Evolutionary conservation across 2,113 vertebrate species (phyloP).

Genomic region (Opisthocomus hoazin): DNA sequence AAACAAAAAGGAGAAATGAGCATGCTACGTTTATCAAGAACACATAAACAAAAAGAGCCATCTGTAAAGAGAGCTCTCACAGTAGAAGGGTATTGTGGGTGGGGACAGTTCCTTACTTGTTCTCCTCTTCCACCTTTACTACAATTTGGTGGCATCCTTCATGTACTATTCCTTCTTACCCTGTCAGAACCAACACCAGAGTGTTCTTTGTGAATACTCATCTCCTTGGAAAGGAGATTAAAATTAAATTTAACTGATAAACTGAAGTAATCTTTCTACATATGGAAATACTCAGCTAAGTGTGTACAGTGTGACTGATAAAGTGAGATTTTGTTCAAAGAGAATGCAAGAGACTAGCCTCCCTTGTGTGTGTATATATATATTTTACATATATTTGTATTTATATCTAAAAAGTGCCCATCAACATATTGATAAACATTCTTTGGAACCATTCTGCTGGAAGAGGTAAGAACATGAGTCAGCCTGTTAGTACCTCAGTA

Average conservation of each 20-base stretch:
- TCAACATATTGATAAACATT: constrained; percentile 22
- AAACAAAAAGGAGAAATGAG: background rate
- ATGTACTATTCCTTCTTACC: background rate
- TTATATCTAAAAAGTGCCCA: constrained; percentile 24
- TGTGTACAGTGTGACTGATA: background rate
- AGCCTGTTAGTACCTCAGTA: background rate
- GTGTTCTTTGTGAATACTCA: background rate
- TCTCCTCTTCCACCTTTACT: background rate
- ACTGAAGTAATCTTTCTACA: background rate
- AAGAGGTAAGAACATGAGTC: constrained; percentile 8
- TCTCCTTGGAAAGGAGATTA: background rate
- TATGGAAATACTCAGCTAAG: background rate
- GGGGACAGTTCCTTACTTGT: background rate
- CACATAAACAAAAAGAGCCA: background rate
- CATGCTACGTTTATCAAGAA: background rate
- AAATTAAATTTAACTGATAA: background rate
- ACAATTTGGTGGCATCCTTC: background rate
- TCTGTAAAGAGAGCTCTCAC: background rate
- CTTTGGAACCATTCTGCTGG: constrained; percentile 8
- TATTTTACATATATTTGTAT: constrained; percentile 2
- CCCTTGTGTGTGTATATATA: background rate
- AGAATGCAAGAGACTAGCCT: background rate
- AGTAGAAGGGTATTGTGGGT: background rate
- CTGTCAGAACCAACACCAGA: background rate
- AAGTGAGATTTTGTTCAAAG: background rate